Base-by-base conservation (phyloP, 2,113 vertebrate genomes). In the Scortum barcoo region DNA sequence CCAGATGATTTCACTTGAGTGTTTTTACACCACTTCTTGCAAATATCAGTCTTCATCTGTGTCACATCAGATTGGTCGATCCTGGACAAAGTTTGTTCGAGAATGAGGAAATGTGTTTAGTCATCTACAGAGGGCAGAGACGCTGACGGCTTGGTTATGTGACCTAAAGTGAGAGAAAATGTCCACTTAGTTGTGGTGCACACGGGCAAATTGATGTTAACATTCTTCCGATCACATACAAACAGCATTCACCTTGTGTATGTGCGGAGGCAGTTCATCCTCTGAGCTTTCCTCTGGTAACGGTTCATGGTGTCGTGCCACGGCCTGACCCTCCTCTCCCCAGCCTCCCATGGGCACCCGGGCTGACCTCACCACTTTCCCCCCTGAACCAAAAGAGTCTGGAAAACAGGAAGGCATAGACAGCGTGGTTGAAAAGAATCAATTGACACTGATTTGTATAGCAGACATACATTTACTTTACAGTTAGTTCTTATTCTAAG, bases 211-310 rank as follows among this genome's bases (percentile, higher is more conserved):
- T 28, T 44, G 54, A 83, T 24, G 54, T 16, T n/a, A n/a, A n/a
- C 12, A 0, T 13, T 20, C 40, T 13, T 72, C 13, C 16, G 57
- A 36, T 24, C 14, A 61, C 9, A 48, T 19, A 63, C 26, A 83
- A 84, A 38, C 4, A 30, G n/a, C 4, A 46, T 80, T 84, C 84
- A 97, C 97, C 96, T 97, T 98, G 87, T 98, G 97, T 80, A 97
- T 95, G 81, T 97, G 96, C 5, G 97, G 98, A 3, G 98, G 97
- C 76, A 98, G 93, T 81, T 99, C 97, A 0, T 99, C 97, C 76
- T 99, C 98, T 0, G 96, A 97, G 72, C 96, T 97, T 93, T 99
- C 98, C 92, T 99, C 98, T 1, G 97, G 97, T 60, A 99, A 96
- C 0, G 97, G 93, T 73, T 96, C 97, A 2, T 97, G 97, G 70